Evolutionary conservation across 2,888 invertebrate species (phyloP).

Genomic region (Pantelozetes paolii): DNA sequence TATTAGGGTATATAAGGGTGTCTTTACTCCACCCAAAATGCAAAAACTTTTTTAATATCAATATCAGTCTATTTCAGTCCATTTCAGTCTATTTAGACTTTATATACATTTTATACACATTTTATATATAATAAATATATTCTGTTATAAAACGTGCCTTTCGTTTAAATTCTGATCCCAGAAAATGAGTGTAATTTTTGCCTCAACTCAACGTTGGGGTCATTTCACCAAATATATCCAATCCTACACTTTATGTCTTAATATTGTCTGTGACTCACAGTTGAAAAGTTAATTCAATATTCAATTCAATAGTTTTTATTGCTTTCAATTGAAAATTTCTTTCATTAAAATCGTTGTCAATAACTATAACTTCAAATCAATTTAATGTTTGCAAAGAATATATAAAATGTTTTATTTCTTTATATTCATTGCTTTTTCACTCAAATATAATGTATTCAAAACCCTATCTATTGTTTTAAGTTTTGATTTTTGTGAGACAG

Average conservation of each 20-base stretch:
- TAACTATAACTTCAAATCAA: slow-evolving; percentile 24
- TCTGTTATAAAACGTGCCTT: not conserved
- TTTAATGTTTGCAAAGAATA: slow-evolving; percentile 4
- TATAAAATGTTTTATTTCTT: not conserved
- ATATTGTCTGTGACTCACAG: slow-evolving; percentile 22
- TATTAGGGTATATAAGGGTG: slow-evolving; percentile 31
- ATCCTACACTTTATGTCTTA: slow-evolving; percentile 14
- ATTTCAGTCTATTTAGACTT: no score
- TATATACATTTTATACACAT: slow-evolving; percentile 8
- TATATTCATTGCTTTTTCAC: not conserved
- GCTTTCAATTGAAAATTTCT: slow-evolving; percentile 17
- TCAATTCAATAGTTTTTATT: slow-evolving; percentile 25
- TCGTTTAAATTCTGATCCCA: not conserved
- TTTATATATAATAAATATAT: not conserved
- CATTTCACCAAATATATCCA: not conserved
- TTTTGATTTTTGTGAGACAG: not conserved
- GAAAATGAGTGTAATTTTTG: not conserved
- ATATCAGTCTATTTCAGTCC: slow-evolving; percentile 20
- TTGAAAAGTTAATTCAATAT: slow-evolving; percentile 26
- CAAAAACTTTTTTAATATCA: slow-evolving; percentile 18
- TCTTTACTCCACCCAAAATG: slow-evolving; percentile 12
- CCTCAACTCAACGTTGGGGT: not conserved
- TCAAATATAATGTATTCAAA: not conserved
- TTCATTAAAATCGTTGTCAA: slow-evolving; percentile 3
- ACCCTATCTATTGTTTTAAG: not conserved